phyloP scores from a whole-genome alignment of 2,888 invertebrate species.

The Drosophila suboccidentalis region DNA sequence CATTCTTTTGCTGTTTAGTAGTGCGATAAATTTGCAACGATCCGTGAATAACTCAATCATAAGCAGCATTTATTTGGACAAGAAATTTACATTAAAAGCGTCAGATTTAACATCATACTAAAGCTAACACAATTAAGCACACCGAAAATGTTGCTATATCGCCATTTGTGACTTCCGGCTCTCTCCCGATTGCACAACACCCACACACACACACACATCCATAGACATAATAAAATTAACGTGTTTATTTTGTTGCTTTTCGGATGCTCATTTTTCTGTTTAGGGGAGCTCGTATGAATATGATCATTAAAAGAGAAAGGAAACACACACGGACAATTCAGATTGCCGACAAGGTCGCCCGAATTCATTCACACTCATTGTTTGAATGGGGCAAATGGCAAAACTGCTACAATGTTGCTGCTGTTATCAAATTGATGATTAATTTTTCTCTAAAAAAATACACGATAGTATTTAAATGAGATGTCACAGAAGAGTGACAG shows the following conservation, averaged over 20 bases:
- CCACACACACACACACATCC: conserved; percentile 5
- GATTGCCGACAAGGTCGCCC: conserved; percentile 63
- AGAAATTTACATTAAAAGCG: conserved; percentile 33
- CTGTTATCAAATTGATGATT: conserved; percentile 45
- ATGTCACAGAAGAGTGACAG: conserved; percentile 34
- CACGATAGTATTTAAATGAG: conserved; percentile 42
- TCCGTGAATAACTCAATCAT: conserved; percentile 46
- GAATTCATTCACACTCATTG: conserved; percentile 25
- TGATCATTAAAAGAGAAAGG: conserved; percentile 53
- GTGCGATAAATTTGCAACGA: conserved; percentile 34
- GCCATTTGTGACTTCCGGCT: conserved; percentile 61
- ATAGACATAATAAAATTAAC: conserved; percentile 46
- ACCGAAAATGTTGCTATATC: conserved; percentile 31
- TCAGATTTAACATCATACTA: conserved; percentile 33
- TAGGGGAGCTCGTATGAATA: conserved; percentile 14
- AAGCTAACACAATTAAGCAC: conserved; percentile 50
- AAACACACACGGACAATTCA: conserved; percentile 29
- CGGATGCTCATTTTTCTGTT: conserved; percentile 6
- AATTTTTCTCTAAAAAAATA: conserved; percentile 3
- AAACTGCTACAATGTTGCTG: conserved; percentile 14
- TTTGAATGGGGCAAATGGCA: conserved; percentile 31
- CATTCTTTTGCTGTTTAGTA: conserved; percentile 15
- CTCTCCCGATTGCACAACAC: conserved; percentile 58
- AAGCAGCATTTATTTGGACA: conserved; percentile 19
- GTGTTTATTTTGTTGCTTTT: conserved; percentile 44